Base-by-base conservation (phyloP, 2,113 vertebrate genomes). In the Chroicocephalus ridibundus region DNA sequence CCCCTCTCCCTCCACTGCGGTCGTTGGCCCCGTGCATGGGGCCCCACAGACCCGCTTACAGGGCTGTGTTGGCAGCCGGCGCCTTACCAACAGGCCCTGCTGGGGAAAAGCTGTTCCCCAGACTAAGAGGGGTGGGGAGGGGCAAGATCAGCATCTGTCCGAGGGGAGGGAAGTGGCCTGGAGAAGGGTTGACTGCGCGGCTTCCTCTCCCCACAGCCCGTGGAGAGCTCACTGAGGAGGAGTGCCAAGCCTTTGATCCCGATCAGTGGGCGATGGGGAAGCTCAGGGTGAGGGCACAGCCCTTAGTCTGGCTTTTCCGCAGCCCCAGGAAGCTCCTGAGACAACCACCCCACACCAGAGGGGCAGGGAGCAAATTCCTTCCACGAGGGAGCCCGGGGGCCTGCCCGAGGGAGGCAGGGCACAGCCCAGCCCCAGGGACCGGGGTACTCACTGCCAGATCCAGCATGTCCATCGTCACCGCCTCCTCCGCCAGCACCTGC, bases 401-500 rank as follows among this genome's bases (percentile, higher is more conserved):
- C 25, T 5, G 44, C 44, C 38, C 7, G 5, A 40, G n/a, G 40
- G 27, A 14, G 19, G 36, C 22, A 12, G 38, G 19, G 40, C 10
- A 4, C 20, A 27, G 58, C 34, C 75, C 4, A 0, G 34, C 36
- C 57, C 19, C 5, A 6, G 22, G 60, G 31, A 10, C 12, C 0
- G 2, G 20, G 44, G 13, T 90, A 98, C 99, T 99, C 97, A 99
- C 99, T 82, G 98, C 97, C 46, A 99, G 46, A 66, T 99, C 99
- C 91, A 99, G 96, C 97, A 98, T 98, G 95, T 99, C 99, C 92
- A 99, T 95, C 1, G 98, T 97, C 65, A 99, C 97, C 0, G 98
- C 99, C 95, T 99, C 99, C 91, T 99, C 99, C 0, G 99, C 99
- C 54, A 99, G 96, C 82, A 99, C 94, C 94, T 99, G 99, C 91